Evolutionary conservation across 2,888 invertebrate species (phyloP).

Genomic region (Apoderus coryli): DNA sequence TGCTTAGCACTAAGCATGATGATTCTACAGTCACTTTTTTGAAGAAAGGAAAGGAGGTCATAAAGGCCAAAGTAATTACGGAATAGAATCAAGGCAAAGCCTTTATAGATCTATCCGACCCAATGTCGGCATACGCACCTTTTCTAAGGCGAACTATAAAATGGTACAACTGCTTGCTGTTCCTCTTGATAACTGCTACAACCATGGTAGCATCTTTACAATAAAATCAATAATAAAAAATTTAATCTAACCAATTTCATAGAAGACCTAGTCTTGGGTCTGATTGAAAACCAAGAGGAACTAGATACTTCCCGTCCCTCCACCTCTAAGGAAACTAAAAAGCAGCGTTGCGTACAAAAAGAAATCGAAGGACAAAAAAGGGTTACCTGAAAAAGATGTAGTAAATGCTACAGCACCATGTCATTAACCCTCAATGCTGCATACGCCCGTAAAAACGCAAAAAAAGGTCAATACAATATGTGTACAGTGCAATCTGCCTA

Average conservation of each 20-base stretch:
- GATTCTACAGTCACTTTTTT: constrained; percentile 4
- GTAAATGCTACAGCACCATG: constrained; percentile 7
- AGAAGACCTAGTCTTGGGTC: constrained; percentile 8
- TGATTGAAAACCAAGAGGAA: no score
- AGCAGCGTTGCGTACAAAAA: neutral
- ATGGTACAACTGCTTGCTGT: constrained; percentile 11
- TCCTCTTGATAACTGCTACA: constrained; percentile 10
- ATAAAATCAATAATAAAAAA: constrained; percentile 12
- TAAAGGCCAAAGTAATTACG: constrained; percentile 4
- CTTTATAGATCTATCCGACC: constrained; percentile 12
- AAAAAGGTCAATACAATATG: constrained; percentile 11
- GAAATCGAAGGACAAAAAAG: constrained; percentile 1
- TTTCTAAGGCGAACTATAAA: constrained; percentile 9
- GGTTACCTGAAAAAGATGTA: constrained; percentile 2
- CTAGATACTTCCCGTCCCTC: no score
- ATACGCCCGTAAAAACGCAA: constrained; percentile 9
- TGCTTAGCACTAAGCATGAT: constrained; percentile 12
- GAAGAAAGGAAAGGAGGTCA: constrained; percentile 6
- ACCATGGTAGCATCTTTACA: constrained; percentile 10
- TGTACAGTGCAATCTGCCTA: constrained; percentile 5
- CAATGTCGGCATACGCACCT: constrained; percentile 9
- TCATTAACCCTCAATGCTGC: constrained; percentile 9
- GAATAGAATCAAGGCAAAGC: constrained; percentile 11
- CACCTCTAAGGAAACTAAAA: neutral
- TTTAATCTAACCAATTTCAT: constrained; percentile 9